phyloP scores from a whole-genome alignment of 2,888 invertebrate species.

The Noctuana brunneofusca region DNA sequence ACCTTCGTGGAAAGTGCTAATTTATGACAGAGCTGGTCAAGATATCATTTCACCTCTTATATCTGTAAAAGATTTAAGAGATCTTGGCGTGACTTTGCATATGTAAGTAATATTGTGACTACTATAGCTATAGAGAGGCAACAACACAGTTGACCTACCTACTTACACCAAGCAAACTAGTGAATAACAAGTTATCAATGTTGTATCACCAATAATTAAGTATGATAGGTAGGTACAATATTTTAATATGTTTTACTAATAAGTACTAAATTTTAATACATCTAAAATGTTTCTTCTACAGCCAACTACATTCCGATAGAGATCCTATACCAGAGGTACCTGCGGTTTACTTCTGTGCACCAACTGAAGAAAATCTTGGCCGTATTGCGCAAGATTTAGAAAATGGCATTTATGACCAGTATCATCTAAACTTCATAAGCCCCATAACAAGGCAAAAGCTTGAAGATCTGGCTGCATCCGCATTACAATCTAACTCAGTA shows the following conservation, averaged over 20 bases:
- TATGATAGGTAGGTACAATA: too few species aligned
- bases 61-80: slow-evolving; percentile 96
- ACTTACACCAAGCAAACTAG: too few species aligned
- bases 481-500: slow-evolving; percentile 95
- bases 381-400: slow-evolving; percentile 95
- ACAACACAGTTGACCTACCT: too few species aligned
- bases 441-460: slow-evolving; percentile 96
- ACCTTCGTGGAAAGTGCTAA: slow-evolving; percentile 98
- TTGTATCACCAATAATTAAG: too few species aligned
- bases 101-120: slow-evolving; percentile 86
- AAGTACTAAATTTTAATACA: not conserved
- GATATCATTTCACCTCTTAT: slow-evolving; percentile 99
- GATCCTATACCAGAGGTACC: slow-evolving; percentile 99
- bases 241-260: too few species aligned
- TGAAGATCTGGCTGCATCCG: slow-evolving; percentile 96
- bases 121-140: too few species aligned
- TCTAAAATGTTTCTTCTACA: slow-evolving; percentile 51
- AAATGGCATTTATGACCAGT: slow-evolving; percentile 95
- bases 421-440: slow-evolving; percentile 98
- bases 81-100: slow-evolving; percentile 98
- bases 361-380: slow-evolving; percentile 97
- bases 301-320: slow-evolving; percentile 93
- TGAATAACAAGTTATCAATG: too few species aligned
- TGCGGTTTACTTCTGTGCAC: slow-evolving; percentile 98
- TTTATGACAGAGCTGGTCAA: slow-evolving; percentile 98